phyloP scores from a whole-genome alignment of 2,797 vertebrate species.

The Lepilemur septentrionalis region DNA sequence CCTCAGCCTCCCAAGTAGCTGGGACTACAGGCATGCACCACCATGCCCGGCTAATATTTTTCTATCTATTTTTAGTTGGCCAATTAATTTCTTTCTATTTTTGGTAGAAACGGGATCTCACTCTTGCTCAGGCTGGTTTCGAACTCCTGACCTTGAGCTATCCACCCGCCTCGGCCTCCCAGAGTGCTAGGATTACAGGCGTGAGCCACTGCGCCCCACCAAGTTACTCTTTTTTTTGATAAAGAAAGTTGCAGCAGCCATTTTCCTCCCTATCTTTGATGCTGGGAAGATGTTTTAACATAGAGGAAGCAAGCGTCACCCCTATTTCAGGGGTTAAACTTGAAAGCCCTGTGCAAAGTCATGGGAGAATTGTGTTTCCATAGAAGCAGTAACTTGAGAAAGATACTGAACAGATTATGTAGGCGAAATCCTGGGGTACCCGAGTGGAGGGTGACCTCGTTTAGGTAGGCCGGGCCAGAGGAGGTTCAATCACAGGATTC shows the following conservation, averaged over 20 bases:
- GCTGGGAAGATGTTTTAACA: neutral
- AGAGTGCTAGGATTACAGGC: too few species aligned
- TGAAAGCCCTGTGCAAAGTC: neutral
- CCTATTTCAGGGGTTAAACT: neutral
- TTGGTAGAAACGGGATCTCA: too few species aligned
- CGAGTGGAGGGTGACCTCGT: neutral
- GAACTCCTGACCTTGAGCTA: too few species aligned
- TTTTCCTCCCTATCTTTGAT: neutral
- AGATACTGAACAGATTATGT: neutral
- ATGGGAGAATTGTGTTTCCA: neutral
- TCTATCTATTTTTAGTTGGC: too few species aligned
- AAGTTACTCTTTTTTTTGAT: neutral
- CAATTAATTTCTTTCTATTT: too few species aligned
- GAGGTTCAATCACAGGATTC: neutral
- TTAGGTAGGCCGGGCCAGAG: neutral
- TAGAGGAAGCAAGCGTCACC: neutral
- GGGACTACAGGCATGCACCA: too few species aligned
- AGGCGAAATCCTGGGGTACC: neutral
- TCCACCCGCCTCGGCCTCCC: too few species aligned
- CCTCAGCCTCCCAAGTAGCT: too few species aligned
- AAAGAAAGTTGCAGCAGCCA: neutral
- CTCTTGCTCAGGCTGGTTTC: too few species aligned
- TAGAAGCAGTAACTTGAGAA: neutral
- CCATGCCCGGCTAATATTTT: too few species aligned
- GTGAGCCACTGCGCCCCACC: too few species aligned